phyloP scores from a whole-genome alignment of 1,140 invertebrate genomes.

The Meloidogyne chitwoodi region DNA sequence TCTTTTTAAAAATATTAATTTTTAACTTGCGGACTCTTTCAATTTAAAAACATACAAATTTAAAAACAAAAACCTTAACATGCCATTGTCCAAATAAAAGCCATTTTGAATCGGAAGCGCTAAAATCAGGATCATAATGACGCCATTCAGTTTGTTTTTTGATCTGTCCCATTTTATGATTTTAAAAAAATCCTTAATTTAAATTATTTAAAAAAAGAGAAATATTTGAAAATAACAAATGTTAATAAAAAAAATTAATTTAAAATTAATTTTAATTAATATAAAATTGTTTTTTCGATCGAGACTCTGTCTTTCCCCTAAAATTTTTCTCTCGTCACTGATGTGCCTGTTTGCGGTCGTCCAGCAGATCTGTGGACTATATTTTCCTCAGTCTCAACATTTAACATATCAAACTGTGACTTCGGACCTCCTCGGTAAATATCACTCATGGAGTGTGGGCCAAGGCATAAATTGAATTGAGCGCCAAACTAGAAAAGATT shows the following conservation, averaged over 20 bases:
- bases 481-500: background rate
- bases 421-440: slow-evolving; percentile 13
- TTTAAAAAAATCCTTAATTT: background rate
- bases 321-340: background rate
- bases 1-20: too few relatives aligned
- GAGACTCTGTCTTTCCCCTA: background rate
- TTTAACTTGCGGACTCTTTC: too few relatives aligned
- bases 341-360: background rate
- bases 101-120: background rate
- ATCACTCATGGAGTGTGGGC: slow-evolving; percentile 16
- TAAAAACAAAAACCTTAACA: slow-evolving; percentile 1
- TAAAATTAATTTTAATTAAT: background rate
- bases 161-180: background rate
- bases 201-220: background rate
- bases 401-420: background rate
- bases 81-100: background rate
- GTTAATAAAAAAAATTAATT: background rate
- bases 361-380: background rate
- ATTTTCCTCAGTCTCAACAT: background rate
- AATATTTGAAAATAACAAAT: background rate
- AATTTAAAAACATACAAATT: too few relatives aligned
- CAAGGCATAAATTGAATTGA: slow-evolving; percentile 11
- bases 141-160: background rate
- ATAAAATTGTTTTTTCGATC: too few relatives aligned
- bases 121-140: background rate